Evolutionary conservation across 1,140 invertebrate species (phyloP), one percentile per base, ranked within the genome.

Genomic region (Bombus turneri): DNA sequence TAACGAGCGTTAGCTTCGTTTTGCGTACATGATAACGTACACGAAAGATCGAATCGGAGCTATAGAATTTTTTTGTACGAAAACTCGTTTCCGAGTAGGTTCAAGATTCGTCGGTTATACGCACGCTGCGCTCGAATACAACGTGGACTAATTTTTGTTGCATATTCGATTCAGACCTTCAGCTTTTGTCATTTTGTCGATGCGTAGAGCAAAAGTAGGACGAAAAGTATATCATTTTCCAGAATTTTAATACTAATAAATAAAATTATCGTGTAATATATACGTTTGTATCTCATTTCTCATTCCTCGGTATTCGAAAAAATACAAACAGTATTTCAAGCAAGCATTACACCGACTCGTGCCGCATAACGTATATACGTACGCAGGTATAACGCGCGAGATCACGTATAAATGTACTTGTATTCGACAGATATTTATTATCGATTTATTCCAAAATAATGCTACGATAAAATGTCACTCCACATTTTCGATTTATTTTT

Each of bases 251-350:
- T 12, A 12, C 25, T 3, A 2, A n/a, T n/a, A 13, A 62, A 13
- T 62, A 62, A n/a, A 62, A 62, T 62, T 13, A 62, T 62, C 59
- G 12, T 0, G 28, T 0, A 13, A n/a, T 0, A 5, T n/a, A 13
- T 2, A 5, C 2, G 59, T n/a, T 28, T 2, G 12, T n/a, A 13
- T 62, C 28, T 62, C 3, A 0, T n/a, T 13, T 22, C 12, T 62
- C 10, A 1, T 62, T n/a, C 1, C 3, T 12, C 13, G 0, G 3
- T 0, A 13, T 62, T 62, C 4, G 0, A 62, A 5, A 5, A n/a
- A 62, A 62, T 13, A n/a, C 3, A 3, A 62, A 62, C 10, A 0
- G 47, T 18, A 6, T 22, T 62, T 28, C 10, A 13, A 62, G 28
- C 59, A n/a, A 5, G 12, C 59, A 0, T 62, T 5, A 4, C 28